Evolutionary conservation across 2,113 vertebrate species (phyloP).

Genomic region (Rhegmatorhina hoffmannsi): DNA sequence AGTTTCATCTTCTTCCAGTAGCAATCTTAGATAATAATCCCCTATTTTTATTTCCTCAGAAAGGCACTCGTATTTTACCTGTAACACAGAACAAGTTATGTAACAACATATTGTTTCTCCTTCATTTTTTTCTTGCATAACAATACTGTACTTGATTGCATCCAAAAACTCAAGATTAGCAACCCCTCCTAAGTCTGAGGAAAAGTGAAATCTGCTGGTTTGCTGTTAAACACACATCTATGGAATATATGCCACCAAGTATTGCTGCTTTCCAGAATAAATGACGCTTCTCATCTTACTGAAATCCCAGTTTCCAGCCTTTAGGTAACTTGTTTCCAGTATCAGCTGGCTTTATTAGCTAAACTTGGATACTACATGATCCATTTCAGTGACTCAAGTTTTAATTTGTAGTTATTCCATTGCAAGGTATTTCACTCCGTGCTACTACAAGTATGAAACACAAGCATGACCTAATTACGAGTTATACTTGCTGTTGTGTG

Average conservation of each 20-base stretch:
- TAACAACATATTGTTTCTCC: neutral
- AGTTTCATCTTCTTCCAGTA: conserved; percentile 95
- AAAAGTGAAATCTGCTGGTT: neutral
- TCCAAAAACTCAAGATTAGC: neutral
- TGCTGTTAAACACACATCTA: neutral
- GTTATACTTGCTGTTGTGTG: neutral
- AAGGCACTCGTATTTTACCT: conserved; percentile 98
- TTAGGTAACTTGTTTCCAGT: neutral
- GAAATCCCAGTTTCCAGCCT: neutral
- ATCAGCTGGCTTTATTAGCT: neutral
- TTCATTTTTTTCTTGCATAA: neutral
- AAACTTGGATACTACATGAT: neutral
- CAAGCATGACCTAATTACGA: neutral
- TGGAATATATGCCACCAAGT: neutral
- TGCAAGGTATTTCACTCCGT: neutral
- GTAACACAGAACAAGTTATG: conserved; percentile 32
- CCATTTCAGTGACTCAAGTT: neutral
- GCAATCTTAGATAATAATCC: conserved; percentile 95
- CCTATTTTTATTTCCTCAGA: conserved; percentile 98
- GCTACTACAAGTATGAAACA: neutral
- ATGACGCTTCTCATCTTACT: neutral
- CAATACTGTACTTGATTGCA: neutral
- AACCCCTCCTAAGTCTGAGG: neutral
- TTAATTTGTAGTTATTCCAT: neutral
- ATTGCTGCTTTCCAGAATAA: neutral